phyloP scores from a whole-genome alignment of 2,888 invertebrate species.

The Cepaea hortensis region DNA sequence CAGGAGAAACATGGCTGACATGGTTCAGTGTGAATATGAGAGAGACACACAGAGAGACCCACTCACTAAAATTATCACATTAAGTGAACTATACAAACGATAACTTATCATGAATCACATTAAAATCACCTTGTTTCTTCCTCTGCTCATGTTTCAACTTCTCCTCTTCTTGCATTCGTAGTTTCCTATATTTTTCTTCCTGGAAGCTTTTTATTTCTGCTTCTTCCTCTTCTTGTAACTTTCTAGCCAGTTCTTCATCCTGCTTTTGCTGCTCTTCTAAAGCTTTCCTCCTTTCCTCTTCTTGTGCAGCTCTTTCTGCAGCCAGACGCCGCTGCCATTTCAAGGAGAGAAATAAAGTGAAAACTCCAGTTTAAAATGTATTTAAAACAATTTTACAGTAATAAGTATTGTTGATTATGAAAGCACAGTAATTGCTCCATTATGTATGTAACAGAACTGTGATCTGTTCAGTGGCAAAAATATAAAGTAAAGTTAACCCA shows the following conservation, averaged over 20 bases:
- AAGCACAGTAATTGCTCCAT: no score
- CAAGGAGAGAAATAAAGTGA: background rate
- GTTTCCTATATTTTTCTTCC: slow-evolving; percentile 64
- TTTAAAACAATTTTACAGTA: background rate
- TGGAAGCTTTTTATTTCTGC: slow-evolving; percentile 66
- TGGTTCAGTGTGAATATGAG: no score
- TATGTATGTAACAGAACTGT: no score
- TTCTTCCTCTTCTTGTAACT: slow-evolving; percentile 63
- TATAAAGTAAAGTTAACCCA: no score
- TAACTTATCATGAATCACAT: background rate
- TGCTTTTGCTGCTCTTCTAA: slow-evolving; percentile 59
- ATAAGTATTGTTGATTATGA: background rate
- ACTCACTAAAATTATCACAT: no score
- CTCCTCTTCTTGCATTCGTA: slow-evolving; percentile 63
- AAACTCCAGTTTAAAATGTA: background rate
- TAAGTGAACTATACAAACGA: background rate
- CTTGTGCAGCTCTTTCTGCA: slow-evolving; percentile 41
- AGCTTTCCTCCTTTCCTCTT: slow-evolving; percentile 54
- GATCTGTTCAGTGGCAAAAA: no score
- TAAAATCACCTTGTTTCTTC: slow-evolving; percentile 29
- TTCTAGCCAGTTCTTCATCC: slow-evolving; percentile 52
- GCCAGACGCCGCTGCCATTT: slow-evolving; percentile 6
- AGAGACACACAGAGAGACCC: no score
- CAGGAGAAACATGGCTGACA: no score
- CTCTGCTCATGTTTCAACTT: slow-evolving; percentile 50